phyloP scores from a whole-genome alignment of 2,888 invertebrate species.

The Phragmatobia fuliginosa region DNA sequence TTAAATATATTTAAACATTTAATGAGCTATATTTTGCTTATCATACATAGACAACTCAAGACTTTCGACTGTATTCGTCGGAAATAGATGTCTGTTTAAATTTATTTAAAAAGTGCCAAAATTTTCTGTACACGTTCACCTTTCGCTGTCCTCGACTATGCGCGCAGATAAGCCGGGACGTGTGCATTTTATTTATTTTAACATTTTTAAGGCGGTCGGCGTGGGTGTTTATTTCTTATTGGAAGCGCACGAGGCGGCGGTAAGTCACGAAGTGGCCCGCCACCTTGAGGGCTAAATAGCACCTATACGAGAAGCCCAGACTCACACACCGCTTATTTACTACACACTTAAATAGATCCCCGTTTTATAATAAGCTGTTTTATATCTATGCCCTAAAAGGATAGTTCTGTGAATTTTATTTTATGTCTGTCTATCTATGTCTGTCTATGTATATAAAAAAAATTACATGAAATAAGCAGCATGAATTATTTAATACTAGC shows the following conservation, averaged over 20 bases:
- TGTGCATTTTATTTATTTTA: slow-evolving; percentile 87
- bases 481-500: too few relatives aligned
- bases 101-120: not conserved
- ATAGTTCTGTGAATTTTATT: slow-evolving; percentile 9
- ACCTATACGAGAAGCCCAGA: slow-evolving; percentile 67
- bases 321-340: slow-evolving; percentile 64
- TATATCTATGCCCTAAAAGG: slow-evolving; percentile 22
- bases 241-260: slow-evolving; percentile 73
- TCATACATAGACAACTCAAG: not conserved
- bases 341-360: slow-evolving; percentile 59
- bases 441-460: too few relatives aligned
- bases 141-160: slow-evolving; percentile 74
- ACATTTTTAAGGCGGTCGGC: slow-evolving; percentile 80
- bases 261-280: slow-evolving; percentile 83
- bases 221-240: slow-evolving; percentile 69
- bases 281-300: slow-evolving; percentile 85
- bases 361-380: slow-evolving; percentile 19
- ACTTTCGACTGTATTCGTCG: not conserved
- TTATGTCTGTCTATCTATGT: too few relatives aligned
- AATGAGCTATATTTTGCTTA: too few relatives aligned
- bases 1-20: too few relatives aligned
- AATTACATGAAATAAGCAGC: not conserved
- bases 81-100: not conserved
- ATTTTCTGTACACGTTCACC: slow-evolving; percentile 61
- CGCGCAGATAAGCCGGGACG: slow-evolving; percentile 81